Conservation (phyloP, 2,797 vertebrate genomes). For the Botia kubotai region DNA sequence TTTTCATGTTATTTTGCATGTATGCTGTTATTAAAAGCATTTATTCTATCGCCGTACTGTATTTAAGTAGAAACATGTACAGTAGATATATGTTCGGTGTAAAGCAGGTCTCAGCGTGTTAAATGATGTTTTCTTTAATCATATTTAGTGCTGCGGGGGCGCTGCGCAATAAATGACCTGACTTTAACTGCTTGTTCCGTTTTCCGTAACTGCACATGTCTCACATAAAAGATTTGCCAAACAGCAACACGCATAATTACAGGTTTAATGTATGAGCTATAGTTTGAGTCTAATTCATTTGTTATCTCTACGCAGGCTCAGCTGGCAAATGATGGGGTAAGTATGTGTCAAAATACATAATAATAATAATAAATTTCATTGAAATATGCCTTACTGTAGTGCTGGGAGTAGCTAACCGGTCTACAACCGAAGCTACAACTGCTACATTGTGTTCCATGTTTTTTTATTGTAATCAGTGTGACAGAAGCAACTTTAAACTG, state of each 20-base stretch:
- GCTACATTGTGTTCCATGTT: no score
- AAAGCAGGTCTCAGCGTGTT: slow-evolving; percentile 38
- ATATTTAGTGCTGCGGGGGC: background rate
- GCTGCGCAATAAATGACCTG: background rate
- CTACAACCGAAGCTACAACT: background rate
- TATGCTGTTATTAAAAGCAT: background rate
- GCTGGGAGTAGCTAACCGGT: background rate
- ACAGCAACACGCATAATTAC: background rate
- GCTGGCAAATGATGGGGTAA: slow-evolving; percentile 86
- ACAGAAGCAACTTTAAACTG: no score
- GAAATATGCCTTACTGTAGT: background rate
- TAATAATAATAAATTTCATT: no score
- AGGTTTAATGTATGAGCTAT: slow-evolving; percentile 4
- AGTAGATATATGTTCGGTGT: background rate
- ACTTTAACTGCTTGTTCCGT: slow-evolving; percentile 18
- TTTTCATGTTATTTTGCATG: slow-evolving; percentile 15
- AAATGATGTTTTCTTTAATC: slow-evolving; percentile 12
- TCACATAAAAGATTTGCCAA: background rate
- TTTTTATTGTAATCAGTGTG: no score
- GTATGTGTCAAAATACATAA: slow-evolving; percentile 60
- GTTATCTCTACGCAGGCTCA: slow-evolving; percentile 77
- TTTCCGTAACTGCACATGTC: background rate
- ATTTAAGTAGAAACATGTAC: slow-evolving; percentile 20
- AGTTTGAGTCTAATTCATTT: slow-evolving; percentile 46
- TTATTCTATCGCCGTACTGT: slow-evolving; percentile 6